Conservation (phyloP, 2,888 invertebrate genomes). For the Nesidiocoris tenuis region DNA sequence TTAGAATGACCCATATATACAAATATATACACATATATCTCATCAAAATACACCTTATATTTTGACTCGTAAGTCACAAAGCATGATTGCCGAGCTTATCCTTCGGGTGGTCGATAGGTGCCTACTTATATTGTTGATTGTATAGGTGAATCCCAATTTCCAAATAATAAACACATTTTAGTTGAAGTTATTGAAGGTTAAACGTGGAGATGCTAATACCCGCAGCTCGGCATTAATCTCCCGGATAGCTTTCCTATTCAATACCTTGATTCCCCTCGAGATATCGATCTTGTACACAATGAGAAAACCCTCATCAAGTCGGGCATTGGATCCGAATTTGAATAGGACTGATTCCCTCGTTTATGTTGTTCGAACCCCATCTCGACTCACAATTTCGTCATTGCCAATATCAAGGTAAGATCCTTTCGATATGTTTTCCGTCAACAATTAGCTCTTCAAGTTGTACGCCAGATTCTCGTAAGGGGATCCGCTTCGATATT, state of each 20-base stretch:
- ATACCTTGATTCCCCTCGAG: background rate
- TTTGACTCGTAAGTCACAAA: too few relatives aligned
- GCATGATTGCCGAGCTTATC: too few relatives aligned
- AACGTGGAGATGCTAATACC: background rate
- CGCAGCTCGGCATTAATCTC: background rate
- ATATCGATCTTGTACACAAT: background rate
- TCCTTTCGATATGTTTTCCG: background rate
- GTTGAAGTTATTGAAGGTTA: too few relatives aligned
- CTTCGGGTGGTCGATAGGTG: too few relatives aligned
- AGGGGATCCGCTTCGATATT: too few relatives aligned
- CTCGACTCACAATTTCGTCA: background rate
- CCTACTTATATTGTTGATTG: too few relatives aligned
- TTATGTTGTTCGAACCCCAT: background rate
- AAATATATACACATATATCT: too few relatives aligned
- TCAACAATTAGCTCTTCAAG: background rate
- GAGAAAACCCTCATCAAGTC: background rate
- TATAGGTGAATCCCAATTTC: background rate
- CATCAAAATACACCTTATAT: too few relatives aligned
- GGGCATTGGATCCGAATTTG: background rate
- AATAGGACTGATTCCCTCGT: background rate
- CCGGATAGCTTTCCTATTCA: background rate
- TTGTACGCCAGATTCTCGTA: too few relatives aligned
- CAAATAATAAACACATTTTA: background rate
- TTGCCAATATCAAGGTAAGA: background rate
- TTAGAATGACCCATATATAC: too few relatives aligned